These are phyloP conservation scores for Eledone cirrhosa DNA, from an alignment of 2,888 invertebrate genomes.

Conservation along the genomic window DNA sequence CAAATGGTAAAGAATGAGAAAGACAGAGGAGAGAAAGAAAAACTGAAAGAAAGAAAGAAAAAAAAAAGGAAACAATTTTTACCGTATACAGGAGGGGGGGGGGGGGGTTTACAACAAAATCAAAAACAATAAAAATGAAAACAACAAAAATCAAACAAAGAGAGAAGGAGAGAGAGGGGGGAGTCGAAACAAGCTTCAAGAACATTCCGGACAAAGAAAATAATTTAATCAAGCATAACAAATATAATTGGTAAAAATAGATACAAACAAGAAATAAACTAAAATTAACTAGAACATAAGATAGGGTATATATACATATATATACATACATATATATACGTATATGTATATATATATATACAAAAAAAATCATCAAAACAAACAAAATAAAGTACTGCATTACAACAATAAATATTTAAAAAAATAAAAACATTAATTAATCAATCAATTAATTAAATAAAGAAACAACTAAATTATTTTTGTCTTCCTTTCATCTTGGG, in stretches of 20 bases:
- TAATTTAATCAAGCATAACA: not conserved
- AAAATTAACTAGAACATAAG: not conserved
- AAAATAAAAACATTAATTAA: too few relatives aligned
- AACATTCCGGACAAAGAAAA: not conserved
- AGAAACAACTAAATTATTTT: too few relatives aligned
- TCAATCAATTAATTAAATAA: too few relatives aligned
- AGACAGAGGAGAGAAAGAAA: not conserved
- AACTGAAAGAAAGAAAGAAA: not conserved
- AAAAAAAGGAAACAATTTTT: not conserved
- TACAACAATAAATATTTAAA: too few relatives aligned
- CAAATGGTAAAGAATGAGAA: not conserved
- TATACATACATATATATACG: too few relatives aligned
- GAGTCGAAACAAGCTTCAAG: not conserved
- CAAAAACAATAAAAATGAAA: too few relatives aligned
- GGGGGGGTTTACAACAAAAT: not conserved
- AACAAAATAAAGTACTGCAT: too few relatives aligned
- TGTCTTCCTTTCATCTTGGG: too few relatives aligned
- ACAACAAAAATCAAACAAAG: too few relatives aligned
- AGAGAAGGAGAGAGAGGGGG: not conserved
- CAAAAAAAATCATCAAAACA: too few relatives aligned
- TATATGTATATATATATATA: too few relatives aligned
- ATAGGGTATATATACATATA: not conserved
- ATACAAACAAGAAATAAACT: not conserved
- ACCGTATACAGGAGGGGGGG: not conserved
- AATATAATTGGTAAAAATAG: not conserved